These are phyloP conservation scores for Orgyia antiqua DNA, from an alignment of 2,888 invertebrate genomes.

Conservation along the genomic window DNA sequence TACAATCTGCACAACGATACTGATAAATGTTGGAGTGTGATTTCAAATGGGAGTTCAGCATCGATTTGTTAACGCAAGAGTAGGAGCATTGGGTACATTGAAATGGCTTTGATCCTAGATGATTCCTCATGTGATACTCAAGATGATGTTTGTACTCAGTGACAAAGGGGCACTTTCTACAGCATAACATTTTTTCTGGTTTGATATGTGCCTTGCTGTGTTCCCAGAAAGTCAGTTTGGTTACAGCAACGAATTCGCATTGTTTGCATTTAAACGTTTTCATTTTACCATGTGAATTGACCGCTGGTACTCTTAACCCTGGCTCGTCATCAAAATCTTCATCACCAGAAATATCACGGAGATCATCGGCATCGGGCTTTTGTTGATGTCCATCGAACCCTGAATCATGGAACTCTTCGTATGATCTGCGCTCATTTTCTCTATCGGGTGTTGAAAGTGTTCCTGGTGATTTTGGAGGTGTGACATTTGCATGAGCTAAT, in stretches of 20 bases:
- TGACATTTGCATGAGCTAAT: conserved; percentile 53
- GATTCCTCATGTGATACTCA: conserved; percentile 97
- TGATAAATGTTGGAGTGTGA: conserved; percentile 96
- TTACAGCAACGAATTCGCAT: conserved; percentile 89
- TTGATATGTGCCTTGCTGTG: conserved; percentile 95
- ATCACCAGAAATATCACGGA: conserved; percentile 70
- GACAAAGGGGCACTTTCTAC: conserved; percentile 96
- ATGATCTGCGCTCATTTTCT: conserved; percentile 50
- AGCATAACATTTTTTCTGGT: conserved; percentile 92
- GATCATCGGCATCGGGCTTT: conserved; percentile 57
- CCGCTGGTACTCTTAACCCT: conserved; percentile 79
- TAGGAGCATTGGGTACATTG: conserved; percentile 94
- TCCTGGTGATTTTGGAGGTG: conserved; percentile 67
- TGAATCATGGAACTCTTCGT: conserved; percentile 70
- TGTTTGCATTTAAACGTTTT: conserved; percentile 96
- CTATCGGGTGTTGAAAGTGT: conserved; percentile 54
- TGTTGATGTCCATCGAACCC: conserved; percentile 64
- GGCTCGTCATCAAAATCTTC: conserved; percentile 78
- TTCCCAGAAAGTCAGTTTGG: conserved; percentile 95
- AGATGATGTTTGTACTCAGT: conserved; percentile 99
- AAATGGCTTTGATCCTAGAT: conserved; percentile 96
- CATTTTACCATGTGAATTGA: conserved; percentile 88
- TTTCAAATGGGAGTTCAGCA: conserved; percentile 98
- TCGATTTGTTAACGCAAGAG: conserved; percentile 98
- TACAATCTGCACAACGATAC: conserved; percentile 94